Percentiles rank a stretch among this genome's conserved stretches.
Evolutionary conservation across 1,140 invertebrate genomes (phyloP).

Genomic region (Neelides sp.): DNA sequence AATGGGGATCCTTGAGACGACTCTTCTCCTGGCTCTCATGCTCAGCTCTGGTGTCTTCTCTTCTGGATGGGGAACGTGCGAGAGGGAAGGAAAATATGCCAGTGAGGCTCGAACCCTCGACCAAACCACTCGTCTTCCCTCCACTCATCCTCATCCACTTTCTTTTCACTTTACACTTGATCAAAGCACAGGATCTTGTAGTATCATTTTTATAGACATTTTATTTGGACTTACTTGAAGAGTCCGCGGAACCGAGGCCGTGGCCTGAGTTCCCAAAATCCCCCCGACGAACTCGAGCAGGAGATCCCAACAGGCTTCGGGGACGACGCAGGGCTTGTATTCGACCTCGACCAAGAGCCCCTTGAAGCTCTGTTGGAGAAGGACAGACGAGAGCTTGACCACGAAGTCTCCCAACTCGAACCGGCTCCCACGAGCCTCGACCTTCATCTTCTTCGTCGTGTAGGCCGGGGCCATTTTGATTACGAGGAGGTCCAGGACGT

Average conservation of each 20-base stretch:
- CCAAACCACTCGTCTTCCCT: no score
- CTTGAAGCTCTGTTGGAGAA: slow-evolving; percentile 84
- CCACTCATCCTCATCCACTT: no score
- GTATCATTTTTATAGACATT: no score
- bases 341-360: slow-evolving; percentile 88
- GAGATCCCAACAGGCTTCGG: slow-evolving; percentile 77
- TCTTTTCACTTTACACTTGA: no score
- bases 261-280: slow-evolving; percentile 65
- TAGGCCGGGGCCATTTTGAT: slow-evolving; percentile 76
- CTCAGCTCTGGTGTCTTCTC: no score
- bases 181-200: no score
- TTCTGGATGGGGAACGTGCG: no score
- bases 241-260: slow-evolving; percentile 48
- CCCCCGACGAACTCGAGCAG: slow-evolving; percentile 84
- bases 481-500: slow-evolving; percentile 80
- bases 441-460: slow-evolving; percentile 63
- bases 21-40: no score
- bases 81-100: no score
- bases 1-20: no score
- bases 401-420: slow-evolving; percentile 90
- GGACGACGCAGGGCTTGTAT: slow-evolving; percentile 77
- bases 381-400: slow-evolving; percentile 83
- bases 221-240: slow-evolving; percentile 42
- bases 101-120: no score
- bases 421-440: slow-evolving; percentile 81